Evolutionary conservation across 1,140 invertebrate species (phyloP).

Genomic region (Phenacoccus solenopsis): DNA sequence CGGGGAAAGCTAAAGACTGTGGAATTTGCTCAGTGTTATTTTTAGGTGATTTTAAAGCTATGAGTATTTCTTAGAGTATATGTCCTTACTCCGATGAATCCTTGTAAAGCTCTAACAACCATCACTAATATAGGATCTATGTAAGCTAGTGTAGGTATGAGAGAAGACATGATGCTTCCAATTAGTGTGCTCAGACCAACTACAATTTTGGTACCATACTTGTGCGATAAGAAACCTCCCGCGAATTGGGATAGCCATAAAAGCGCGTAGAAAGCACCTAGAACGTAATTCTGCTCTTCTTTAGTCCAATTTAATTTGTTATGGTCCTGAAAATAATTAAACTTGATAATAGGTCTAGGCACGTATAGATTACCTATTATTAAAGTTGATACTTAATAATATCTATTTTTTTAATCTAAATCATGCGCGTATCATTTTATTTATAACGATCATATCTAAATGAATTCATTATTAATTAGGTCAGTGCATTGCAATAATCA

Average conservation of each 20-base stretch:
- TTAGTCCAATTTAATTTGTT: conserved; percentile 48
- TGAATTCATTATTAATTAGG: too few relatives aligned
- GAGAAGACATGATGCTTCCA: conserved; percentile 50
- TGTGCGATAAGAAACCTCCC: conserved; percentile 53
- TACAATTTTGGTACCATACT: conserved; percentile 55
- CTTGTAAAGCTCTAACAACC: conserved; percentile 53
- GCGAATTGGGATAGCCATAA: conserved; percentile 61
- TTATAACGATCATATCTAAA: too few relatives aligned
- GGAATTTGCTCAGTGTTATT: too few relatives aligned
- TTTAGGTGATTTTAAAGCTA: too few relatives aligned
- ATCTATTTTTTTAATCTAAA: too few relatives aligned
- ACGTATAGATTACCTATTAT: too few relatives aligned
- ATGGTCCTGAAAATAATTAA: not conserved
- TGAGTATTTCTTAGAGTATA: too few relatives aligned
- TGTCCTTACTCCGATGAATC: conserved; percentile 29
- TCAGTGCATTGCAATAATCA: too few relatives aligned
- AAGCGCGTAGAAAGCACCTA: conserved; percentile 62
- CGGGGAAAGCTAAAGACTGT: not conserved
- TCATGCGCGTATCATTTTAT: too few relatives aligned
- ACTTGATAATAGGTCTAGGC: too few relatives aligned
- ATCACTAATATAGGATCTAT: conserved; percentile 47
- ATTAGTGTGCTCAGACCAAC: conserved; percentile 55
- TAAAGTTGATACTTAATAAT: too few relatives aligned
- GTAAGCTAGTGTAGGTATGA: conserved; percentile 50
- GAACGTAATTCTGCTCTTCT: conserved; percentile 48